These are phyloP conservation scores for Scopus umbretta DNA, from an alignment of 2,113 vertebrate genomes.

Conservation along the genomic window DNA sequence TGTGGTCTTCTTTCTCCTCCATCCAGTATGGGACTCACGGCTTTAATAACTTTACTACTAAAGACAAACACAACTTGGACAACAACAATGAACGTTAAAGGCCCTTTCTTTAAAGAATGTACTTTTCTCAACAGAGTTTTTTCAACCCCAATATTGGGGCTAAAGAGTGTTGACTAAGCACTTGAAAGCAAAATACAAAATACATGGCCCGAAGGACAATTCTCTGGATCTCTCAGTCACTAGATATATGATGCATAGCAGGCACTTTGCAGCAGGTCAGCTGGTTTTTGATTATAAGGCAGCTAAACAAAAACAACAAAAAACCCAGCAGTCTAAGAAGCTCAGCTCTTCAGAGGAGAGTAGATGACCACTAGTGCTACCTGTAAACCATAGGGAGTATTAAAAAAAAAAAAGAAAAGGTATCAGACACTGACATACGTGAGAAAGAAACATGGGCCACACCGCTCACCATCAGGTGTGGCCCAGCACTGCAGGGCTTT, in stretches of 20 bases:
- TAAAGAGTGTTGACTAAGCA: background rate
- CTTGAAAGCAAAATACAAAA: background rate
- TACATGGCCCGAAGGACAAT: background rate
- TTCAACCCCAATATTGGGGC: background rate
- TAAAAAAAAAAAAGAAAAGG: background rate
- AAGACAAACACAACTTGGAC: background rate
- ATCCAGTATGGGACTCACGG: background rate
- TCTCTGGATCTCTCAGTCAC: background rate
- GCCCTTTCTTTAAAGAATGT: background rate
- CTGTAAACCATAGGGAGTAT: background rate
- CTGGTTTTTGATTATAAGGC: background rate
- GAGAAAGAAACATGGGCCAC: background rate
- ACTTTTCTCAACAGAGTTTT: background rate
- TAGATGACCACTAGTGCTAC: background rate
- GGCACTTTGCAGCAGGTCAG: background rate
- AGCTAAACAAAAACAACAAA: background rate
- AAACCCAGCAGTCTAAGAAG: background rate
- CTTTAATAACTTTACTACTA: background rate
- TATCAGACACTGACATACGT: background rate
- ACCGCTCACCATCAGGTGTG: accelerated
- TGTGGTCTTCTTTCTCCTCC: background rate
- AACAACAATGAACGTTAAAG: background rate
- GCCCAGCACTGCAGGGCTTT: background rate
- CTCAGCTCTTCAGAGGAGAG: background rate
- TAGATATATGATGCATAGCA: background rate